Evolutionary conservation across 2,888 invertebrate species (phyloP).

Genomic region (Alentia gelatinosa): DNA sequence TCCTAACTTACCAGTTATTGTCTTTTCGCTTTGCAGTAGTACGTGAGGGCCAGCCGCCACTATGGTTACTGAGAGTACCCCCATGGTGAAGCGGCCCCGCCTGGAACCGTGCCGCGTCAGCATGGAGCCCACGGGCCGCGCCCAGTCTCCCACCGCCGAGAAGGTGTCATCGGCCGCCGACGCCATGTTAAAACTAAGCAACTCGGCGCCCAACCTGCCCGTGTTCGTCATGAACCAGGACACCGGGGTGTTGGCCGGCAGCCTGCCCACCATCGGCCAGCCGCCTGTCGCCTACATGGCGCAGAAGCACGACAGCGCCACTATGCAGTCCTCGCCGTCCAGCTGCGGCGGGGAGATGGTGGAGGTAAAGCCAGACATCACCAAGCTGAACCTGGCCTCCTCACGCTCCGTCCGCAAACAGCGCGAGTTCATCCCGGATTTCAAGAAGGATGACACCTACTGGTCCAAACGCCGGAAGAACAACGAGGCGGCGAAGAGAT

Average conservation of each 20-base stretch:
- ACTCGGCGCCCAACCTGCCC: slow-evolving; percentile 23
- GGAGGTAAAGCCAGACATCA: slow-evolving; percentile 7
- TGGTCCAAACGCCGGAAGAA: slow-evolving; percentile 97
- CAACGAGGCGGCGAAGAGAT: slow-evolving; percentile 97
- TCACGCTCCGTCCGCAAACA: slow-evolving; percentile 85
- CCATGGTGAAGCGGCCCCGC: slow-evolving; percentile 36
- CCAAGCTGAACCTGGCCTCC: not conserved
- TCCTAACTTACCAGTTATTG: too few relatives aligned
- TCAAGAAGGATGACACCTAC: slow-evolving; percentile 97
- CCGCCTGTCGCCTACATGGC: slow-evolving; percentile 18
- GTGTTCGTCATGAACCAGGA: slow-evolving; percentile 36
- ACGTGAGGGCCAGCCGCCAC: slow-evolving; percentile 22
- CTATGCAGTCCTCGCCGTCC: not conserved
- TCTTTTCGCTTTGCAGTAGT: not conserved
- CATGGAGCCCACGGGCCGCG: slow-evolving; percentile 50
- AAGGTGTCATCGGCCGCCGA: slow-evolving; percentile 61
- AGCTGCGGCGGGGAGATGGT: not conserved
- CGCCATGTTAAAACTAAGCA: slow-evolving; percentile 61
- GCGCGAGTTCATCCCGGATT: slow-evolving; percentile 97
- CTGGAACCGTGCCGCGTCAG: not conserved
- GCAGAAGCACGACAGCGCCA: not conserved
- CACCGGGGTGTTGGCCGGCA: not conserved
- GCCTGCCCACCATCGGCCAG: slow-evolving; percentile 22
- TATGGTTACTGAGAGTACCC: slow-evolving; percentile 44
- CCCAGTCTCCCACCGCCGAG: slow-evolving; percentile 57